Percentiles rank a stretch among this genome's conserved stretches.
Conservation (phyloP, 2,888 invertebrate genomes). For the Pristionchus arcanus region DNA sequence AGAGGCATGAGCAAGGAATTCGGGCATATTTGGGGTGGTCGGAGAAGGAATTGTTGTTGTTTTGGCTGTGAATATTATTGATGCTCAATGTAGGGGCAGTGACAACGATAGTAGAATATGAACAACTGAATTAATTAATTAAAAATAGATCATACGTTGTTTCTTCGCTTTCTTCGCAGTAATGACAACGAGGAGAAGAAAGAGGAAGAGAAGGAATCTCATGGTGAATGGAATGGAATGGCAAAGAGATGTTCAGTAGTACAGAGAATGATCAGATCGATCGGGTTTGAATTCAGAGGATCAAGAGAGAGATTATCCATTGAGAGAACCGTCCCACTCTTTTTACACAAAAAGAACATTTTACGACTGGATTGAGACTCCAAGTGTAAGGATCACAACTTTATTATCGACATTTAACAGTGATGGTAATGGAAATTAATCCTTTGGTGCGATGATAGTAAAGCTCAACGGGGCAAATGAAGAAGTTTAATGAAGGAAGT, state of each 20-base stretch:
- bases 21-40: conserved; percentile 22
- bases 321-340: conserved; percentile 1
- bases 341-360: conserved; percentile 7
- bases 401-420: background rate
- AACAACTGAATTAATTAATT: background rate
- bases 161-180: conserved; percentile 14
- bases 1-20: conserved; percentile 38
- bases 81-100: background rate
- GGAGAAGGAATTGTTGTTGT: conserved; percentile 19
- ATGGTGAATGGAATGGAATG: conserved; percentile 16
- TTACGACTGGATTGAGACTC: background rate
- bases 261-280: background rate
- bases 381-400: background rate
- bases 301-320: conserved; percentile 22
- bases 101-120: background rate
- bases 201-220: background rate
- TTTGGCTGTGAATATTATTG: background rate
- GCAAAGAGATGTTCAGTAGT: background rate
- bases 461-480: background rate
- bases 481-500: background rate
- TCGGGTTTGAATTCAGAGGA: conserved; percentile 11
- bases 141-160: background rate
- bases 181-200: background rate
- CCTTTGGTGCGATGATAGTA: background rate
- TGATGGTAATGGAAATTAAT: background rate